Base-by-base conservation (phyloP, 1,140 invertebrate species). In the Hypsibius dujardini region DNA sequence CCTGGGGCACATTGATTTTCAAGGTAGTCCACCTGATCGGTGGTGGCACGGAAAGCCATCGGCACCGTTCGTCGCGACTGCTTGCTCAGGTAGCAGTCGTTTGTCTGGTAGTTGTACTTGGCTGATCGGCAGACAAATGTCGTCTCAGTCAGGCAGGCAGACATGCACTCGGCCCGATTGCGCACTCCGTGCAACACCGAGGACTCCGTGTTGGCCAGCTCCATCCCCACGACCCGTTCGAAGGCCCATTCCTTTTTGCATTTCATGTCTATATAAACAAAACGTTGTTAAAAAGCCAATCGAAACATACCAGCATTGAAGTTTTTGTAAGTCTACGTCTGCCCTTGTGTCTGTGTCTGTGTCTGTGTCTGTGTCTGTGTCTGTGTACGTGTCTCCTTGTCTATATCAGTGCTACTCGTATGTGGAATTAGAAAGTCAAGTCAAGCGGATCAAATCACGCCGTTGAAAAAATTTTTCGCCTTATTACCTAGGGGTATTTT, bases 1-100 rank as follows among this genome's bases (percentile, higher is more conserved):
- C 81, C 78, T 74, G 77, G 76, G 62, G 81, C 79, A 73, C 82
- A 83, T 75, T 82, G 79, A 75, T 83, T 83, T 75, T 83, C 82
- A 74, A 83, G 76, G 74, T 83, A 83, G 74, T 83, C 81, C 2
- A 81, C 76, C 70, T 82, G 79, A 47, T 77, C 74, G 2, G 75
- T 74, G 28, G 76, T 75, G 42, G 77, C 74, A 47, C 77, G 73
- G 73, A 81, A 82, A n/a, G 77, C 76, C 62, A 77, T 76, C 42
- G 81, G 80, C 46, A 76, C 74, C 0, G 81, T 79, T 70, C 82
- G 72, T 72, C 81, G 73, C 2, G 80, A 81, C 70, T 83, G 81
- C 15, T 77, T 74, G 74, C 78, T 81, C 42, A 83, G 50, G 69
- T 76, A 76, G 72, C 82, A 83, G 1, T 80, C 75, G 47, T 76